Evolutionary conservation across 2,888 invertebrate genomes (phyloP).

Genomic region (Fragum fragum): DNA sequence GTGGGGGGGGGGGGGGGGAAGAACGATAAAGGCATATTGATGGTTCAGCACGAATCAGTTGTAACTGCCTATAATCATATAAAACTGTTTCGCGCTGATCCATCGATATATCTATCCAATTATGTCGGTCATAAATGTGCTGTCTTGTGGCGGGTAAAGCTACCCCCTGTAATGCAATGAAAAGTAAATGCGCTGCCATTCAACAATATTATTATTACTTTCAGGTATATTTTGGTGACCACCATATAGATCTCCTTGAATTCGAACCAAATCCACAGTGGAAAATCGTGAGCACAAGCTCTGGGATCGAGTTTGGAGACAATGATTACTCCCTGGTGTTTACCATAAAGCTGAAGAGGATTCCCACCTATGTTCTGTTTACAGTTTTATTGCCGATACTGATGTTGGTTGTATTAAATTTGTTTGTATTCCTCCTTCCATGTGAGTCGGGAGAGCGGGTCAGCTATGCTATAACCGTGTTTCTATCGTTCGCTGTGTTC

Average conservation of each 20-base stretch:
- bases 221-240: slow-evolving; percentile 2
- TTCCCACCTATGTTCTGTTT: slow-evolving; percentile 10
- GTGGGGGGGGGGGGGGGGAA: no score
- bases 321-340: slow-evolving; percentile 8
- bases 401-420: background rate
- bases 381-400: background rate
- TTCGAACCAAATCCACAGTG: slow-evolving; percentile 17
- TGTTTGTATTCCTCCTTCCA: slow-evolving; percentile 19
- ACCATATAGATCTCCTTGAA: background rate
- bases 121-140: no score
- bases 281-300: background rate
- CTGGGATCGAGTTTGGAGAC: background rate
- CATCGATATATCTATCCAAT: no score
- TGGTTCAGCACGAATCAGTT: no score
- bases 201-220: no score
- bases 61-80: no score
- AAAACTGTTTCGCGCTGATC: no score
- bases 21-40: no score
- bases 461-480: slow-evolving; percentile 10
- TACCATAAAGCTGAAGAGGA: background rate
- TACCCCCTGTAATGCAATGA: no score
- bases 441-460: slow-evolving; percentile 13
- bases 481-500: slow-evolving; percentile 15
- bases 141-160: no score
- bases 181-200: no score